Base-by-base conservation (phyloP, 2,888 invertebrate species). In the Pterostichus niger region DNA sequence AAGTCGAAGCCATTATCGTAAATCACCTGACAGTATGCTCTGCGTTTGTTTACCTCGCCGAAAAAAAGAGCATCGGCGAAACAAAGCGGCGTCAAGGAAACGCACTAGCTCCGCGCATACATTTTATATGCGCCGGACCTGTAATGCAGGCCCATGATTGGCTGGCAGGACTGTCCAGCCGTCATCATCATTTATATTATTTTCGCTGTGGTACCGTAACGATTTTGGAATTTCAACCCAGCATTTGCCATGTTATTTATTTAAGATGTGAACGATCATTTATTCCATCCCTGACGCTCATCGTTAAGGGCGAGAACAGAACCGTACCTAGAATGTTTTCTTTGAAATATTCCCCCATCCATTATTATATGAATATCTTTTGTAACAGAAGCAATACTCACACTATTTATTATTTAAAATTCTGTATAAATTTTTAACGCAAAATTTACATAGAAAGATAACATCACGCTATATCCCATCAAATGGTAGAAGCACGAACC, bases 151-250 rank as follows among this genome's bases (percentile, higher is more conserved):
- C 2, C 11, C 31, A 17, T 75, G 75, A 75, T 75, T 75, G 75
- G 75, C 52, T 33, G 35, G 31, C 0, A 17, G 75, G 49, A 75
- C 31, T 52, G 75, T 75, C 75, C 49, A 75, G 56, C 54, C 85
- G 85, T 85, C 86, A 86, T 86, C 86, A 86, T 85, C 86, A 86
- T 86, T 86, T 86, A 85, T 86, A 84, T 85, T 85, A 85, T 85
- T 86, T 85, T 85, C 84, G 84, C 85, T 33, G 44, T 33, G 46
- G 64, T 61, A 79, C 79, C 85, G 85, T 85, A 86, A 86, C 86
- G 85, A 85, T 84, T 85, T 84, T 84, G 83, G 86, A 84, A 85
- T 85, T 85, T 85, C 83, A 71, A 83, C 24, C 49, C 13, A 52
- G 75, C 49, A 33, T 75, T 75, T 75, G 75, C 75, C 52, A 52